Percentiles rank a stretch among this genome's conserved stretches.
Conservation (phyloP, 2,113 vertebrate species). For the Dendrocopos noguchii region DNA sequence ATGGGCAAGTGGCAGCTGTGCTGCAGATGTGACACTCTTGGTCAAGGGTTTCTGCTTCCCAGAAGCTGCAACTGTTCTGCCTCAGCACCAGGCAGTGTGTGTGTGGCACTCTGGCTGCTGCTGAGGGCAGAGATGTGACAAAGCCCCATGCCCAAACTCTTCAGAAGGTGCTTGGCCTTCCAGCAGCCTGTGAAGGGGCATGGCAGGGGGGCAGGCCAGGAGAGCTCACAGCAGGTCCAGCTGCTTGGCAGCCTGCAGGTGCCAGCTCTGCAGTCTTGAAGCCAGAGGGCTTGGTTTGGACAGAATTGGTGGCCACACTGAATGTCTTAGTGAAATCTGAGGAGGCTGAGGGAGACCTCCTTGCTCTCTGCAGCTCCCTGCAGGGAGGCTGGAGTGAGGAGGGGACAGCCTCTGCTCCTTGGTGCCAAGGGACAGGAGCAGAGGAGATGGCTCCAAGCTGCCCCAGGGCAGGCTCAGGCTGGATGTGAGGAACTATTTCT, state of each 20-base stretch:
- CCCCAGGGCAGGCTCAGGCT: too few relatives aligned
- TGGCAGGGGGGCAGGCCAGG: rapidly evolving
- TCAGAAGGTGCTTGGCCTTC: background rate
- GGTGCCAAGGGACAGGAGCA: too few relatives aligned
- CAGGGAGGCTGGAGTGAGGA: too few relatives aligned
- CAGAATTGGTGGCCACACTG: background rate
- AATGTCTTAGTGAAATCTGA: background rate
- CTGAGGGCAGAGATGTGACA: background rate
- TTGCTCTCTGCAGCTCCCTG: too few relatives aligned
- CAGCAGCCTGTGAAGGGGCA: rapidly evolving
- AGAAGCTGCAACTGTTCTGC: background rate
- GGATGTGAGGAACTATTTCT: too few relatives aligned
- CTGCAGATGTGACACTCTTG: background rate
- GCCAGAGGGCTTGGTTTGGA: background rate
- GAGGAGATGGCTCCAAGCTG: too few relatives aligned
- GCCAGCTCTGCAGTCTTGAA: background rate
- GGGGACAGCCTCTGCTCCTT: too few relatives aligned
- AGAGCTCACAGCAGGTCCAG: background rate
- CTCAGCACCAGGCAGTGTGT: background rate
- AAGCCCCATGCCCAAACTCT: background rate
- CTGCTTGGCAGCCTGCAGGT: rapidly evolving
- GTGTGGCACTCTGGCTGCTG: background rate
- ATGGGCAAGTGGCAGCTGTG: background rate
- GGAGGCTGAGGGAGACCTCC: too few relatives aligned
- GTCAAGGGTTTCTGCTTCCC: background rate